A percentile compares a stretch with the other conserved stretches of the same genome.
Conservation (phyloP, 2,113 vertebrate genomes). For the Pteronura brasiliensis region DNA sequence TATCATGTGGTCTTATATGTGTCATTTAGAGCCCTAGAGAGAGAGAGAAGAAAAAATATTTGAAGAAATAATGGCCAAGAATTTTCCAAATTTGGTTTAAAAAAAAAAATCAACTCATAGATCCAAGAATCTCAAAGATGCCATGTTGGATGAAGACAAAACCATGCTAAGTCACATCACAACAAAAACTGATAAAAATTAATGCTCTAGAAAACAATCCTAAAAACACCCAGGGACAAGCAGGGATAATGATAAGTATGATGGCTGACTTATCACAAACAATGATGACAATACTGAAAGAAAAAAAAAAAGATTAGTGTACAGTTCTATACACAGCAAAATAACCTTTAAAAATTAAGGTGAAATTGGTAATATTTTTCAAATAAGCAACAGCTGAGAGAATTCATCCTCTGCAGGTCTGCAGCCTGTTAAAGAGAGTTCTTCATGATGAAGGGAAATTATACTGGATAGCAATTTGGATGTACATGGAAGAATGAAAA, state of each 20-base stretch:
- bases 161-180: background rate
- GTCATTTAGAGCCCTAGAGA: background rate
- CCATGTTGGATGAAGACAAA: conserved; percentile 1
- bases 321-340: background rate
- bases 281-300: background rate
- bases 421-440: background rate
- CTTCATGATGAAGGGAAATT: background rate
- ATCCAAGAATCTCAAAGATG: conserved; percentile 28
- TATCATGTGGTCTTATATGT: background rate
- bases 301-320: background rate
- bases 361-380: background rate
- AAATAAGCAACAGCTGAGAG: background rate
- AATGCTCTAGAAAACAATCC: background rate
- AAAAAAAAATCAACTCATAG: background rate
- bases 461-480: background rate
- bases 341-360: background rate
- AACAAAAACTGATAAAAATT: conserved; percentile 16
- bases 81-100: background rate
- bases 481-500: background rate
- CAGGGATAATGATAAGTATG: background rate
- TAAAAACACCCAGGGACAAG: background rate
- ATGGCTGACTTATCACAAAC: background rate
- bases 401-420: background rate
- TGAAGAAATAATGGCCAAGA: background rate
- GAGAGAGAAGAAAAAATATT: background rate